These are phyloP conservation scores for Calosoma granatense DNA, from an alignment of 1,140 invertebrate genomes.

Conservation along the genomic window DNA sequence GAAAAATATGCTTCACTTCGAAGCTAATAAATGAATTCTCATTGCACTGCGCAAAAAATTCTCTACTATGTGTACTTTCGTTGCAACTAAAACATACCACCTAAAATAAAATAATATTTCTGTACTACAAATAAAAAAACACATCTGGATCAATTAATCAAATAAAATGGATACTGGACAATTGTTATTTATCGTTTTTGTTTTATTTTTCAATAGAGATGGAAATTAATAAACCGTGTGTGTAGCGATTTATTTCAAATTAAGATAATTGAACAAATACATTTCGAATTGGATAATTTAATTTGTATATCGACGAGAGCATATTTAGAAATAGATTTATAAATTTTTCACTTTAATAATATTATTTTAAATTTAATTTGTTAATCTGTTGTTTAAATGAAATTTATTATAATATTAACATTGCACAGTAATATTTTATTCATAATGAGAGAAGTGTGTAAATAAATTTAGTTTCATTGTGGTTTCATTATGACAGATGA, in stretches of 20 bases:
- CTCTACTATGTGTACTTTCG: no score
- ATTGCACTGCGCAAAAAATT: neutral
- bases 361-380: no score
- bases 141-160: neutral
- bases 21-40: neutral
- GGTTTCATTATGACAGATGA: neutral
- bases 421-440: neutral
- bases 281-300: no score
- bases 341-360: neutral
- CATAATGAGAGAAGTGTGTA: no score
- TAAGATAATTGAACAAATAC: no score
- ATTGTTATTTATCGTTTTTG: neutral
- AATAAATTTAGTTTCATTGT: no score
- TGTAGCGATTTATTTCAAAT: no score
- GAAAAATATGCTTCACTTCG: neutral
- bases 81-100: no score
- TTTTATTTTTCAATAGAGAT: neutral
- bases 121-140: neutral
- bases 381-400: neutral
- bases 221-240: no score
- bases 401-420: neutral
- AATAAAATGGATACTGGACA: neutral
- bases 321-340: neutral
- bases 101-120: neutral
- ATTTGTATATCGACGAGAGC: no score